Base-by-base conservation (phyloP, 1,140 invertebrate species). In the Diabrotica undecimpunctata region DNA sequence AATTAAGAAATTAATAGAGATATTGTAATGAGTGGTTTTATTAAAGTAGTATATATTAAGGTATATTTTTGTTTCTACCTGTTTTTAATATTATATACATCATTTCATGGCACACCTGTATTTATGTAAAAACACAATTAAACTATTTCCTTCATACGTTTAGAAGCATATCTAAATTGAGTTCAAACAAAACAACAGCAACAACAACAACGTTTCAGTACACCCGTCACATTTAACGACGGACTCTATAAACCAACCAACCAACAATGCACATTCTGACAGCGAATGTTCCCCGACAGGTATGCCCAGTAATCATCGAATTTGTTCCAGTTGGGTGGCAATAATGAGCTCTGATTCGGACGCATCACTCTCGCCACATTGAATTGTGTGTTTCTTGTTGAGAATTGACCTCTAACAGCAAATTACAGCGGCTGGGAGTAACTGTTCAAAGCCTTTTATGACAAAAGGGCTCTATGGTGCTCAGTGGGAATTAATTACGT, bases 401-500 rank as follows among this genome's bases (percentile, higher is more conserved):
- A 37, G 55, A 57, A 37, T 57, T 38, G 35, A 37, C 35, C 55
- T 37, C 37, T 8, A n/a, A 57, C 25, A 37, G 55, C 25, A 57
- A 57, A 57, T 66, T 56, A 61, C 65, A 61, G 38, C 54, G 55
- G 41, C 59, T 58, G 54, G 53, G 58, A 64, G 56, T 58, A 56
- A 54, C 58, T 62, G 12, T 53, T 37, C 35, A 64, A 61, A 69
- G 62, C 66, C 58, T 62, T 25, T 59, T 54, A 63, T 64, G 57
- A 60, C 61, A 60, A 66, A 69, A 64, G 61, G 37, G 65, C 59
- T 69, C 50, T 5, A 39, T 54, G 67, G 36, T 62, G 54, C 53
- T 63, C 62, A 61, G 57, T 66, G 38, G 39, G 56, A 69, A 69
- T 69, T 69, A 69, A 69, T 69, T 66, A 69, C 41, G 46, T 39